Conservation (phyloP, 2,888 invertebrate species). For the Brachyopa scutellaris region DNA sequence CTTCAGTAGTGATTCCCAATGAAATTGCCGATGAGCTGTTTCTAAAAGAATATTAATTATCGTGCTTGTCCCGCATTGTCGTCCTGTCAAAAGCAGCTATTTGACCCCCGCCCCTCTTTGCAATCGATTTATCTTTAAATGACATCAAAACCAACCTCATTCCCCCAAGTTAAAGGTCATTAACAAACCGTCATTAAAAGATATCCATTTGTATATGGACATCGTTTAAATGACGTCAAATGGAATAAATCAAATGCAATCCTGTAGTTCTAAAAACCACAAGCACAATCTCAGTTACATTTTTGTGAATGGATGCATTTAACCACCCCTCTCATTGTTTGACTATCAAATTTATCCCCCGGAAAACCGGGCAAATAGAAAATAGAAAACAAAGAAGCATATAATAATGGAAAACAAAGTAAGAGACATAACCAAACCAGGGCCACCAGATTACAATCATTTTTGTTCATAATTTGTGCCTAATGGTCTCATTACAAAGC, state of each 20-base stretch:
- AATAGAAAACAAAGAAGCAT: conserved; percentile 6
- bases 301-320: conserved; percentile 25
- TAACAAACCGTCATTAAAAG: conserved; percentile 1
- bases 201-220: background rate
- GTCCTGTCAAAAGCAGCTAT: background rate
- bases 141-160: too few species aligned
- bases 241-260: conserved; percentile 61
- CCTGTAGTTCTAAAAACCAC: conserved; percentile 9
- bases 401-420: conserved; percentile 20
- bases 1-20: too few species aligned
- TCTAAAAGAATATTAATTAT: background rate
- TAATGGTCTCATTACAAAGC: conserved; percentile 56
- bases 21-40: too few species aligned
- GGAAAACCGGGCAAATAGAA: too few species aligned
- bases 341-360: background rate
- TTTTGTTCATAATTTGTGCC: conserved; percentile 62
- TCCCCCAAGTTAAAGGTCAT: background rate
- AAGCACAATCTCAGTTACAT: conserved; percentile 10
- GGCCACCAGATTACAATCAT: conserved; percentile 53
- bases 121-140: too few species aligned
- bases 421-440: conserved; percentile 36
- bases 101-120: too few species aligned
- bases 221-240: conserved; percentile 16
- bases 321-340: background rate
- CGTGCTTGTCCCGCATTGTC: too few species aligned